Evolutionary conservation across 2,797 vertebrate genomes (phyloP).

Genomic region (Lepilemur septentrionalis): DNA sequence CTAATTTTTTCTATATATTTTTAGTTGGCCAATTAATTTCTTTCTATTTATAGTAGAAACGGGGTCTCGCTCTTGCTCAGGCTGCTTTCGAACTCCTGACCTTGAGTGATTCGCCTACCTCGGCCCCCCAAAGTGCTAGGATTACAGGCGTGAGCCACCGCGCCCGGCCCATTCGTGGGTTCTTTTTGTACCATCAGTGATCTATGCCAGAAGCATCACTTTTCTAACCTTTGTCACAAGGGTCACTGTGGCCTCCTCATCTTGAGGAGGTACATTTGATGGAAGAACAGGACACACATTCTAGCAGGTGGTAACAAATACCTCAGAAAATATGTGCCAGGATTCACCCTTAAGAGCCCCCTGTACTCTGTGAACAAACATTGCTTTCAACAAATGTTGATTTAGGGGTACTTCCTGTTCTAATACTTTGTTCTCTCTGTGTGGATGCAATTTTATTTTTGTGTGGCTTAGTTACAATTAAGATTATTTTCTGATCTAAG

Average conservation of each 20-base stretch:
- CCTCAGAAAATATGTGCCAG: not conserved
- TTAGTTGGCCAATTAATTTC: too few species aligned
- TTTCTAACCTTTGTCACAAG: conserved; percentile 23
- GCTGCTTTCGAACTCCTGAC: too few species aligned
- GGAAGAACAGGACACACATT: not conserved
- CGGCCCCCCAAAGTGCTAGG: too few species aligned
- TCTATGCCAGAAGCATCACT: not conserved
- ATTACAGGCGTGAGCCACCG: too few species aligned
- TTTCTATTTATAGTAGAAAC: too few species aligned
- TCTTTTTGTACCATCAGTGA: conserved; percentile 30
- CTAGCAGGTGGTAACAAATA: not conserved
- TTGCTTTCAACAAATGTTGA: not conserved
- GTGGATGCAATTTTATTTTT: conserved; percentile 43
- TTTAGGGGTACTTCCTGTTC: conserved; percentile 34
- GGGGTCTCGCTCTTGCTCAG: too few species aligned
- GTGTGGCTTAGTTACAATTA: conserved; percentile 44
- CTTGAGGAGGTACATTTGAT: not conserved
- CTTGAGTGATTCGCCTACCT: too few species aligned
- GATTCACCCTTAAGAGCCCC: not conserved
- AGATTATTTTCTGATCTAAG: not conserved
- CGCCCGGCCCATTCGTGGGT: not conserved
- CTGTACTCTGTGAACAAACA: not conserved
- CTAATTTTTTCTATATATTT: too few species aligned
- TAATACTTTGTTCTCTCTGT: conserved; percentile 18
- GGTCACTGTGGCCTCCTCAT: not conserved